Evolutionary conservation across 2,113 vertebrate species (phyloP).

Genomic region (Anguilla rostrata): DNA sequence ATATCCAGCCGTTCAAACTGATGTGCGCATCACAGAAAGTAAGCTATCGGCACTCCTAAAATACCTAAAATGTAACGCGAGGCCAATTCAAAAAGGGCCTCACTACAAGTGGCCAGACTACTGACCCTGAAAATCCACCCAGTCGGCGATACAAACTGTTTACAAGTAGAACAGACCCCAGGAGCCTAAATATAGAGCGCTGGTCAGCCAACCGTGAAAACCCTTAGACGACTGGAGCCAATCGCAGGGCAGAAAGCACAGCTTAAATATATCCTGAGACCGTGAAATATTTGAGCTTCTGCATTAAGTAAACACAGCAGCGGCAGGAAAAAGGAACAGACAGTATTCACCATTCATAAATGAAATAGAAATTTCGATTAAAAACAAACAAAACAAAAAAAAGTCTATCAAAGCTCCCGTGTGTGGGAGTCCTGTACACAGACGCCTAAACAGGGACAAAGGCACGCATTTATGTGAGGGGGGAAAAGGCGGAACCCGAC

Average conservation of each 20-base stretch:
- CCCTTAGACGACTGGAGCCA: neutral
- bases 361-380: neutral
- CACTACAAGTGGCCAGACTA: neutral
- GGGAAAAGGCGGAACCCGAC: neutral
- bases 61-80: neutral
- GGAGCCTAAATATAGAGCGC: neutral
- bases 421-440: neutral
- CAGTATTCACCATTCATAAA: neutral
- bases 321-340: neutral
- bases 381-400: conserved; percentile 12
- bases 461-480: too few relatives aligned
- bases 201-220: neutral
- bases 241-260: neutral
- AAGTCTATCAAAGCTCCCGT: neutral
- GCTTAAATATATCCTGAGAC: too few relatives aligned
- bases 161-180: neutral
- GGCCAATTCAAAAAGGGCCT: neutral
- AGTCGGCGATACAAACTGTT: neutral
- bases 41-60: too few relatives aligned
- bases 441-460: neutral
- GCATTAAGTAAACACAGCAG: neutral
- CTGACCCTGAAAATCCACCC: neutral
- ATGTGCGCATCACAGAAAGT: too few relatives aligned
- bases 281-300: neutral
- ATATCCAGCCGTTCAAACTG: too few relatives aligned